Evolutionary conservation across 2,113 vertebrate species (phyloP).

Genomic region (Tangachromis dhanisi): DNA sequence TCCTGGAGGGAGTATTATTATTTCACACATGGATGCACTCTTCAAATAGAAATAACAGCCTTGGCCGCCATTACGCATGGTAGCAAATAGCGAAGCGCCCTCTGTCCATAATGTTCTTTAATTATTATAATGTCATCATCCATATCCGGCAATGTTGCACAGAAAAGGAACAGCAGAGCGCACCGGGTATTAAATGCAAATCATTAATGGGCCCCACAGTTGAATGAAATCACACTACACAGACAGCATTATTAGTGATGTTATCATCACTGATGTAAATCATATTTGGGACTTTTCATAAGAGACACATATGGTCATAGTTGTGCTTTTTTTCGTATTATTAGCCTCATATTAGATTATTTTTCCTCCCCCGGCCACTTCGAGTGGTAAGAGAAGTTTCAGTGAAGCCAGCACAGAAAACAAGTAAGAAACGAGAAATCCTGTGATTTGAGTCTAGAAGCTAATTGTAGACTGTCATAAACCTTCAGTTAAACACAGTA

Average conservation of each 20-base stretch:
- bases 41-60: slow-evolving; percentile 74
- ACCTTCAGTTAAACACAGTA: slow-evolving; percentile 47
- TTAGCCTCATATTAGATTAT: not conserved
- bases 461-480: slow-evolving; percentile 48
- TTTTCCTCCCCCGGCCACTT: not conserved
- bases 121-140: slow-evolving; percentile 77
- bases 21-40: slow-evolving; percentile 72
- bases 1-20: slow-evolving; percentile 75
- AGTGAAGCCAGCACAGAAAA: not conserved
- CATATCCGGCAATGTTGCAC: slow-evolving; percentile 69
- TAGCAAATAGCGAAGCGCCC: slow-evolving; percentile 52
- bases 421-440: not conserved
- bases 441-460: not conserved
- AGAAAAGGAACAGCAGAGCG: slow-evolving; percentile 58
- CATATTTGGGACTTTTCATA: slow-evolving; percentile 22
- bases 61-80: slow-evolving; percentile 62
- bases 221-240: slow-evolving; percentile 64
- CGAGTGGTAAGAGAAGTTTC: not conserved
- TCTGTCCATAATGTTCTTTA: slow-evolving; percentile 75
- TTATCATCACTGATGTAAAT: slow-evolving; percentile 51
- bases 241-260: slow-evolving; percentile 64
- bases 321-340: not conserved
- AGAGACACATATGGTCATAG: not conserved
- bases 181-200: slow-evolving; percentile 67
- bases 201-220: slow-evolving; percentile 65